Conservation (phyloP, 2,797 vertebrate species). For the Centropyge bicolor region DNA sequence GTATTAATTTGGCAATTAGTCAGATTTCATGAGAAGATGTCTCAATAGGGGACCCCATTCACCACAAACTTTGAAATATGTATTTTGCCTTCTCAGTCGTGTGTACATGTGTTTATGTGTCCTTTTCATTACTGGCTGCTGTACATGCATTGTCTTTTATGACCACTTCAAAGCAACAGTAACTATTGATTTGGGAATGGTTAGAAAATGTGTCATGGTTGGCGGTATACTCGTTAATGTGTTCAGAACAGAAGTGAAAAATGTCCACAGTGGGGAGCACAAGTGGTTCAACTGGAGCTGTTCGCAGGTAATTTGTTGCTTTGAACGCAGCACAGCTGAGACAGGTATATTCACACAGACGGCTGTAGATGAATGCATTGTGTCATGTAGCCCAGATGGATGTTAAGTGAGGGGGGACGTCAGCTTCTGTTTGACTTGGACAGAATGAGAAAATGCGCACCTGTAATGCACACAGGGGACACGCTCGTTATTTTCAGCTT, state of each 20-base stretch:
- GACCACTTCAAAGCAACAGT: slow-evolving; percentile 32
- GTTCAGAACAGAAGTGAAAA: slow-evolving; percentile 31
- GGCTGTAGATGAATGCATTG: slow-evolving; percentile 45
- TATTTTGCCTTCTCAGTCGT: slow-evolving; percentile 36
- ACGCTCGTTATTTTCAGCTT: slow-evolving; percentile 33
- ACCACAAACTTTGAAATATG: slow-evolving; percentile 35
- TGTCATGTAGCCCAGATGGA: slow-evolving; percentile 58
- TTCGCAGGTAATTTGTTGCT: slow-evolving; percentile 47
- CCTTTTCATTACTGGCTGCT: slow-evolving; percentile 5
- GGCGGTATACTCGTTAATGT: slow-evolving; percentile 35
- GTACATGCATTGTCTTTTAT: slow-evolving; percentile 1
- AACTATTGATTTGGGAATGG: slow-evolving; percentile 40
- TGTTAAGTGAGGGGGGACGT: slow-evolving; percentile 37
- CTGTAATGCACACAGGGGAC: slow-evolving; percentile 46
- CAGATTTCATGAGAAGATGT: slow-evolving; percentile 67
- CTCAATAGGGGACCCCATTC: slow-evolving; percentile 63
- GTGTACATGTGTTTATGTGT: background rate
- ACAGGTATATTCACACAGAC: slow-evolving; percentile 18
- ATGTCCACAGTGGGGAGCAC: slow-evolving; percentile 24
- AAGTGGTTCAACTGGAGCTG: slow-evolving; percentile 3
- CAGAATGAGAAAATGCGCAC: slow-evolving; percentile 26
- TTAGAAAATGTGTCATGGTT: slow-evolving; percentile 29
- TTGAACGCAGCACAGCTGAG: slow-evolving; percentile 31
- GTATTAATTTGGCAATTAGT: slow-evolving; percentile 77
- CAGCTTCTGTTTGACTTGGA: slow-evolving; percentile 49